These are phyloP conservation scores for Meloidogyne exigua DNA, from an alignment of 1,140 invertebrate genomes.

Conservation along the genomic window DNA sequence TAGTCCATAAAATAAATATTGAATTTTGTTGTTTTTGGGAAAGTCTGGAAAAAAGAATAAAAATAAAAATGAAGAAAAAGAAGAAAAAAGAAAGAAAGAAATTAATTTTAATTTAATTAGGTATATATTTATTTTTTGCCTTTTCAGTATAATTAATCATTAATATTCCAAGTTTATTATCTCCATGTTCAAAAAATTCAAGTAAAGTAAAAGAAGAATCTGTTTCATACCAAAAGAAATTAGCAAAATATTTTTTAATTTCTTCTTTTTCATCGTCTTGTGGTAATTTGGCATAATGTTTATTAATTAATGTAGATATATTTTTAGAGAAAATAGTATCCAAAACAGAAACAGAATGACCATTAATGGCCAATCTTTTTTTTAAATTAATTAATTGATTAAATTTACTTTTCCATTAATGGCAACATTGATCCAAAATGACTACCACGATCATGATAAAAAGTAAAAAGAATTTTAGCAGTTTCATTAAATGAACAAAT, in stretches of 20 bases:
- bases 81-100: neutral
- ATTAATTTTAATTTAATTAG: neutral
- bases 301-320: slow-evolving; percentile 15
- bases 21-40: neutral
- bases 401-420: slow-evolving; percentile 17
- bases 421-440: slow-evolving; percentile 19
- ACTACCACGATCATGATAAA: slow-evolving; percentile 18
- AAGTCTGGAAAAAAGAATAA: neutral
- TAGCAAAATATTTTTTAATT: slow-evolving; percentile 7
- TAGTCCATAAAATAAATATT: neutral
- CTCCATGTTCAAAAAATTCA: slow-evolving; percentile 18
- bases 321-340: slow-evolving; percentile 16
- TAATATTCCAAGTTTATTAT: slow-evolving; percentile 19
- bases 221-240: slow-evolving; percentile 27
- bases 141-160: slow-evolving; percentile 21
- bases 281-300: slow-evolving; percentile 8
- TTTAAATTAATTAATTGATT: neutral
- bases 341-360: slow-evolving; percentile 18
- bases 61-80: neutral
- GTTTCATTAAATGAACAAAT: neutral
- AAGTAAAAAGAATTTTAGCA: slow-evolving; percentile 22
- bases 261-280: slow-evolving; percentile 12
- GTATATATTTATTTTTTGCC: no score
- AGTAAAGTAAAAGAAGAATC: slow-evolving; percentile 23
- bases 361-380: slow-evolving; percentile 11